These are phyloP conservation scores for Cnemophilus loriae DNA, from an alignment of 2,113 vertebrate genomes.

Conservation along the genomic window DNA sequence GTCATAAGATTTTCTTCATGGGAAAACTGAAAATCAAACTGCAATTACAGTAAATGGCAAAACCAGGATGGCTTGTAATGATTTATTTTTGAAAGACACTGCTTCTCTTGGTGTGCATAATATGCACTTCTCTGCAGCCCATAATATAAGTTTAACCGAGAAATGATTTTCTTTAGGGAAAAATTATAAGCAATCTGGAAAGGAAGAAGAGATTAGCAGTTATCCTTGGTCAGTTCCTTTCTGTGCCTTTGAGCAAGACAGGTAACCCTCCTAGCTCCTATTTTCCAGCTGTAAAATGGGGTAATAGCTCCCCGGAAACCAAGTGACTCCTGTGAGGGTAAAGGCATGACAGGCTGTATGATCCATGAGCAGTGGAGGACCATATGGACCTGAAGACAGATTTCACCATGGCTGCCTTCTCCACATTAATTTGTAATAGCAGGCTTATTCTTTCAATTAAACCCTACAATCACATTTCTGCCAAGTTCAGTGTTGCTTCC, in stretches of 20 bases:
- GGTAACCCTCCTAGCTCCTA: not conserved
- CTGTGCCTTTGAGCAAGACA: not conserved
- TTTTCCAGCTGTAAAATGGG: conserved; percentile 20
- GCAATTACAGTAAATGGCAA: conserved; percentile 8
- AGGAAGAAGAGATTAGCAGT: not conserved
- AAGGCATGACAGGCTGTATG: not conserved
- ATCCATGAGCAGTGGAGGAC: not conserved
- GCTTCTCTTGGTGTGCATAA: not conserved
- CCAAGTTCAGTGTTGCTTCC: conserved; percentile 48
- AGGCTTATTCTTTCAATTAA: conserved; percentile 50
- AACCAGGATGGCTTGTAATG: not conserved
- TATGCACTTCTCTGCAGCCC: not conserved
- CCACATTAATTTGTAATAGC: conserved; percentile 52
- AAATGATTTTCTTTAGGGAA: conserved; percentile 27
- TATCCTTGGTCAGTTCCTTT: not conserved
- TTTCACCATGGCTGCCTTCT: conserved; percentile 8
- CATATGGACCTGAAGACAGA: conserved; percentile 15
- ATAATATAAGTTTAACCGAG: not conserved
- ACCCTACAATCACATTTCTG: conserved; percentile 19
- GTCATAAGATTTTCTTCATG: not conserved
- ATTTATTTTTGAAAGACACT: conserved; percentile 12
- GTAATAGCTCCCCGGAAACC: not conserved
- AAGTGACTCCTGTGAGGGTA: not conserved
- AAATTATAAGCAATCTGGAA: conserved; percentile 18
- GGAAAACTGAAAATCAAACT: conserved; percentile 40